phyloP scores from a whole-genome alignment of 2,797 vertebrate genomes.

The Huso huso region DNA sequence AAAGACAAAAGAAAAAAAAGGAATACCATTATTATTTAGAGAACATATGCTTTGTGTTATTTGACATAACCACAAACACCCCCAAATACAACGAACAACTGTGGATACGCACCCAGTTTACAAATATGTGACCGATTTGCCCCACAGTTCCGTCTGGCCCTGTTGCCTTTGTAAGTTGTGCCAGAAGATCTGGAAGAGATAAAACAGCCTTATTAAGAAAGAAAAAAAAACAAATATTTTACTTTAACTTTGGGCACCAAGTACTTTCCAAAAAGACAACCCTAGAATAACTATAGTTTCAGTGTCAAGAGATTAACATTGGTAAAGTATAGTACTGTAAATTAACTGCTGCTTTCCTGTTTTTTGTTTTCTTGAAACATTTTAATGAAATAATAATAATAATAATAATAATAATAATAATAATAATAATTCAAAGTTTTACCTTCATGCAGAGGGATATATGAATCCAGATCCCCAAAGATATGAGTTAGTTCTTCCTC shows the following conservation, averaged over 20 bases:
- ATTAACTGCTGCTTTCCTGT: too few relatives aligned
- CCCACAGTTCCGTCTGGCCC: conserved; percentile 82
- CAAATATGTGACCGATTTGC: conserved; percentile 84
- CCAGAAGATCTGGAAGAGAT: conserved; percentile 66
- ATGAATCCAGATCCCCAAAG: conserved; percentile 89
- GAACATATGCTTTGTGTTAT: neutral
- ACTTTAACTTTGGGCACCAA: neutral
- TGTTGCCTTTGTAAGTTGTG: conserved; percentile 77
- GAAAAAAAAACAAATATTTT: neutral
- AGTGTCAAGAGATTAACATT: too few relatives aligned
- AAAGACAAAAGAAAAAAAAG: conserved; percentile 6
- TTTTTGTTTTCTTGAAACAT: too few relatives aligned
- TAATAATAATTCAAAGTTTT: conserved; percentile 17
- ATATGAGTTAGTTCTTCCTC: conserved; percentile 90
- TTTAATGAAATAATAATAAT: too few relatives aligned
- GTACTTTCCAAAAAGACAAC: too few relatives aligned
- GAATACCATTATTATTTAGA: neutral
- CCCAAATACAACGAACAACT: conserved; percentile 13
- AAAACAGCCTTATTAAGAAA: conserved; percentile 9
- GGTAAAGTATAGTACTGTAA: too few relatives aligned
- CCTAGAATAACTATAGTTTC: too few relatives aligned
- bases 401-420: too few relatives aligned
- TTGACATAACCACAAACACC: neutral
- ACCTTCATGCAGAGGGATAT: conserved; percentile 93
- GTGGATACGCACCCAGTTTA: conserved; percentile 74